Percentiles rank a stretch among this genome's conserved stretches.
These are phyloP conservation scores for Hephaestus fuliginosus DNA, from an alignment of 2,797 vertebrate genomes.

Conservation along the genomic window DNA sequence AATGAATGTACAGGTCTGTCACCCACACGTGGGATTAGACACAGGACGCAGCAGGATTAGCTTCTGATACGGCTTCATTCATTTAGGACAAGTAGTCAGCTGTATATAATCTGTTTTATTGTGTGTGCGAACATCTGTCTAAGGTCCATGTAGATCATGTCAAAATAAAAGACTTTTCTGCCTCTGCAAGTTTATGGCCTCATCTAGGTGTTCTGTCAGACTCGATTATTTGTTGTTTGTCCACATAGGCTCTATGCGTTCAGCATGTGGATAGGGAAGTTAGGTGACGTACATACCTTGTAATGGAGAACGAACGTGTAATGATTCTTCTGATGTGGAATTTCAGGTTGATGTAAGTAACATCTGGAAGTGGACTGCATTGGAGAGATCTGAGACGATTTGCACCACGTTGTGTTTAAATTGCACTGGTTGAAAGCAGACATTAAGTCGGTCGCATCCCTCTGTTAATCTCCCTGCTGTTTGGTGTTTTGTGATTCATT, in stretches of 20 bases:
- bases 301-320: neutral
- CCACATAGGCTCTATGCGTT: neutral
- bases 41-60: slow-evolving; percentile 34
- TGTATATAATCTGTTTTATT: neutral
- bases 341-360: neutral
- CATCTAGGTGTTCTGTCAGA: neutral
- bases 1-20: neutral
- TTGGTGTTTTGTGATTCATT: neutral
- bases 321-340: neutral
- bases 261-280: neutral
- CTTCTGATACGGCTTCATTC: slow-evolving; percentile 8
- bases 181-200: neutral
- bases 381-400: neutral
- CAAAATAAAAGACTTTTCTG: neutral
- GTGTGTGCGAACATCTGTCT: neutral
- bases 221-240: neutral
- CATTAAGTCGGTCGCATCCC: neutral
- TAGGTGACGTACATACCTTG: neutral
- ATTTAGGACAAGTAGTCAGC: neutral
- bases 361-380: neutral
- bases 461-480: too few species aligned
- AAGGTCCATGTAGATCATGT: neutral
- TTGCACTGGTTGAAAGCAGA: neutral
- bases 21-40: slow-evolving; percentile 20
- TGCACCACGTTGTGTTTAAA: neutral